Evolutionary conservation across 2,113 vertebrate species (phyloP).

Genomic region (Neotragus pygmaeus): DNA sequence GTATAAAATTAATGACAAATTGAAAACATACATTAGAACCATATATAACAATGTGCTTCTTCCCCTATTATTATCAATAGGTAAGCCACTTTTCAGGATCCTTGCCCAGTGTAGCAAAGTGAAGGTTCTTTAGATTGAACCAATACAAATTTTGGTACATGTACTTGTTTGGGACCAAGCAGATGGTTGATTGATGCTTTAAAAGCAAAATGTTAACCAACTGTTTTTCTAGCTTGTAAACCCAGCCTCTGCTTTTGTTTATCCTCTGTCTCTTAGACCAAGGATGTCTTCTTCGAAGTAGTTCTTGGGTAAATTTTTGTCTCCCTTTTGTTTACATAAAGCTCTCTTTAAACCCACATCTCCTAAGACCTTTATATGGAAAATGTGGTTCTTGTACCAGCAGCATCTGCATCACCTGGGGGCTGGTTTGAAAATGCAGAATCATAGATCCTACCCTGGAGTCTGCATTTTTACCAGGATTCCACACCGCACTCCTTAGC

Average conservation of each 20-base stretch:
- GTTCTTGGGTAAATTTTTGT: not conserved
- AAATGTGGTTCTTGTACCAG: not conserved
- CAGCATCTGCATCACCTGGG: not conserved
- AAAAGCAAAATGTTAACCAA: not conserved
- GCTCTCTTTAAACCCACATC: not conserved
- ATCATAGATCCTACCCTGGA: not conserved
- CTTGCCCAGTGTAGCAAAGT: not conserved
- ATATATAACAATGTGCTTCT: not conserved
- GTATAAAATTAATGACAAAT: not conserved
- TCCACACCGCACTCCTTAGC: not conserved
- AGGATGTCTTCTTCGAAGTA: not conserved
- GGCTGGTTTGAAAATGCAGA: not conserved
- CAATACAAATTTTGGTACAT: not conserved
- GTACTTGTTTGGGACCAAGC: not conserved
- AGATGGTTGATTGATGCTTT: not conserved
- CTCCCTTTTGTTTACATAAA: not conserved
- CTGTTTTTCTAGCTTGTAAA: not conserved
- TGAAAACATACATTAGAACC: not conserved
- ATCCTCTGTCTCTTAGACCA: not conserved
- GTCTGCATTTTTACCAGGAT: not conserved
- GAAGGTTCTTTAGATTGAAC: not conserved
- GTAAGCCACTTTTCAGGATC: not conserved
- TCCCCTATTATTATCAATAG: not conserved
- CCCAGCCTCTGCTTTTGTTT: not conserved
- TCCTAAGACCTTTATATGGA: not conserved